Conservation (phyloP, 2,797 vertebrate species). For the Coendou prehensilis region DNA sequence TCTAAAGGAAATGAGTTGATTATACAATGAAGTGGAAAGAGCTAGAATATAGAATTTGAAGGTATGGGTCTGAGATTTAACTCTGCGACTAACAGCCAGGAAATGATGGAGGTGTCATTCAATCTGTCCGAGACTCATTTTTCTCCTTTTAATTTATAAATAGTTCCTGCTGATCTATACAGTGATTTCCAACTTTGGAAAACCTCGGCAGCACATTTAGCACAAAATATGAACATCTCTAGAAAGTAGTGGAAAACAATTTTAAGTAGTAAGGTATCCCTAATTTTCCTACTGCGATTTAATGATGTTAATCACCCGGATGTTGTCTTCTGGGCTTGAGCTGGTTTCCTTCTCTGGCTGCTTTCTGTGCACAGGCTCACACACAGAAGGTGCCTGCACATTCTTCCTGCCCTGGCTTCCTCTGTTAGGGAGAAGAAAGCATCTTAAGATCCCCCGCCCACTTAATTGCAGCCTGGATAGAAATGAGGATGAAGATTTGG, state of each 20-base stretch:
- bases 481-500: background rate
- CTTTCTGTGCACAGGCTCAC: background rate
- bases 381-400: background rate
- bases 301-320: background rate
- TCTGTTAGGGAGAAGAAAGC: slow-evolving; percentile 5
- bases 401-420: background rate
- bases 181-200: slow-evolving; percentile 49
- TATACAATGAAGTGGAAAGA: background rate
- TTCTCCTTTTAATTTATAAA: background rate
- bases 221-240: background rate
- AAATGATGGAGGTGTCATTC: background rate
- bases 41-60: background rate
- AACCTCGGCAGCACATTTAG: background rate
- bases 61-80: background rate
- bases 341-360: background rate
- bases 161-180: background rate
- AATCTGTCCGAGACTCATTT: background rate
- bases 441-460: background rate
- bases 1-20: background rate
- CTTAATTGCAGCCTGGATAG: background rate
- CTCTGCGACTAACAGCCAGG: background rate
- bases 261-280: background rate
- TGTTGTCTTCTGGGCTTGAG: background rate
- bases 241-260: background rate
- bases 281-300: background rate